Conservation (phyloP, 2,888 invertebrate genomes). For the Calliopum simillimum region DNA sequence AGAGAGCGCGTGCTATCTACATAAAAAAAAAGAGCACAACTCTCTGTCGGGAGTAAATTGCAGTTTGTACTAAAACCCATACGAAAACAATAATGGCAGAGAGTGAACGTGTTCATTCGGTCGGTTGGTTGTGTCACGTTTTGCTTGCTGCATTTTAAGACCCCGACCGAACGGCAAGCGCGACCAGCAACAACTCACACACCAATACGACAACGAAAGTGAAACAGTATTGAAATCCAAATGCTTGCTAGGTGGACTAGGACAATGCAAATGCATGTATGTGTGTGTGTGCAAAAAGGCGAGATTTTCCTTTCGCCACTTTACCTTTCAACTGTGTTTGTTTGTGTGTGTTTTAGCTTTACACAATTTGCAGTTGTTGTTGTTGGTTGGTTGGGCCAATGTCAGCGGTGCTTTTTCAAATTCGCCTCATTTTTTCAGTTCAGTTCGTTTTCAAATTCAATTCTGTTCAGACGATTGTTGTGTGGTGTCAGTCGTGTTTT, state of each 20-base stretch:
- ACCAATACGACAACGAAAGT: not conserved
- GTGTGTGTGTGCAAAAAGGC: not conserved
- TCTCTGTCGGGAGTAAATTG: not conserved
- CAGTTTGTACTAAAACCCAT: not conserved
- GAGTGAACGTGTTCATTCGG: not conserved
- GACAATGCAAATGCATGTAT: not conserved
- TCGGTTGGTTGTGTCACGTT: constrained; percentile 7
- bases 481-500: constrained; percentile 61
- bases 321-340: not conserved
- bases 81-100: not conserved
- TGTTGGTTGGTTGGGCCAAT: constrained; percentile 26
- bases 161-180: no score
- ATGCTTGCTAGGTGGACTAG: not conserved
- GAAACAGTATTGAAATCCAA: constrained; percentile 16
- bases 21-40: constrained; percentile 4
- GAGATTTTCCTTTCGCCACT: not conserved
- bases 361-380: not conserved
- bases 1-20: not conserved
- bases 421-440: constrained; percentile 51
- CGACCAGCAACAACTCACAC: no score
- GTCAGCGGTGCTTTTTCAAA: constrained; percentile 51
- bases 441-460: constrained; percentile 53
- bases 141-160: not conserved
- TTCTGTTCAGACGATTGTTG: constrained; percentile 49
- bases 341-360: not conserved